A percentile compares a stretch with the other conserved stretches of the same genome.
phyloP scores from a whole-genome alignment of 1,140 invertebrate species.

The Drosophila bocki region DNA sequence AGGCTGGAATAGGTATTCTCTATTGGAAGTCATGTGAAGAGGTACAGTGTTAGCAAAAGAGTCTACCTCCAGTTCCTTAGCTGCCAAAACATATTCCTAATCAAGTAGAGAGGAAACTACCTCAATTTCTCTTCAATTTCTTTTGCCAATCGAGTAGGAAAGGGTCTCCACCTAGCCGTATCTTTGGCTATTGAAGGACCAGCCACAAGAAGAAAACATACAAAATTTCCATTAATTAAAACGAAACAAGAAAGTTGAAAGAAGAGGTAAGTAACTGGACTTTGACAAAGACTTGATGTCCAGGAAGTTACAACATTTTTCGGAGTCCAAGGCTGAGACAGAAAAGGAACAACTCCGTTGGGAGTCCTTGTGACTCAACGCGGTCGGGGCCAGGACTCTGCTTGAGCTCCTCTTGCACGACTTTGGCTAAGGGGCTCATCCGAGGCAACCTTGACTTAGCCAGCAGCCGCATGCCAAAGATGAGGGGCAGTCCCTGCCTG shows the following conservation, averaged over 20 bases:
- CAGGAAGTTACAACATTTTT: constrained; percentile 58
- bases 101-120: constrained; percentile 41
- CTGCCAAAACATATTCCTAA: constrained; percentile 27
- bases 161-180: constrained; percentile 8
- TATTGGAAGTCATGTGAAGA: neutral
- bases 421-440: constrained; percentile 33
- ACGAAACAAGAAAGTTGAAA: constrained; percentile 49
- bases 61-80: no score
- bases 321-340: constrained; percentile 42
- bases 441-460: constrained; percentile 73
- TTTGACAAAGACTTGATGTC: constrained; percentile 42
- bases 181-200: constrained; percentile 48
- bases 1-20: constrained; percentile 22
- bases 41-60: neutral
- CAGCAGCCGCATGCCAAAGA: constrained; percentile 22
- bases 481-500: constrained; percentile 22
- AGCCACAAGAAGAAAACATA: constrained; percentile 66
- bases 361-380: constrained; percentile 49
- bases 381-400: constrained; percentile 21
- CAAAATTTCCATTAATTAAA: constrained; percentile 79
- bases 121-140: constrained; percentile 37
- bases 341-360: constrained; percentile 61
- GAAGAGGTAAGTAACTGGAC: constrained; percentile 6
- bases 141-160: constrained; percentile 44
- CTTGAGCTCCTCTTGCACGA: constrained; percentile 36